Conservation (phyloP, 2,888 invertebrate genomes). For the Argyresthia albistria region DNA sequence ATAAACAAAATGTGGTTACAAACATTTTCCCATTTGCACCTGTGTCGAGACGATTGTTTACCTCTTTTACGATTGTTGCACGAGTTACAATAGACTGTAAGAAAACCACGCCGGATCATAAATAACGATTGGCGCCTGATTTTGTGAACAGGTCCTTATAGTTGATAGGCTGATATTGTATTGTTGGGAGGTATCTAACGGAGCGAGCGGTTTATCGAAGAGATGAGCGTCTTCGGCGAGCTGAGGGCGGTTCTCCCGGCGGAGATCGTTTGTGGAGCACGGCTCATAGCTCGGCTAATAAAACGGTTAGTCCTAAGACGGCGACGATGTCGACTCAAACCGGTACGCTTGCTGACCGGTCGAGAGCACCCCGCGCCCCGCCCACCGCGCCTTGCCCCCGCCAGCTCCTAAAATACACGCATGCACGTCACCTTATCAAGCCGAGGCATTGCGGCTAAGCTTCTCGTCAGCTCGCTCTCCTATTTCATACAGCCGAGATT, state of each 20-base stretch:
- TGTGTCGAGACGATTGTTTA: conserved; percentile 55
- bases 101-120: neutral
- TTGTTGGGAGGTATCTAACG: too few species aligned
- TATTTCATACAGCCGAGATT: conserved; percentile 47
- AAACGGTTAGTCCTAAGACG: conserved; percentile 60
- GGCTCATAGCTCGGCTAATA: conserved; percentile 61
- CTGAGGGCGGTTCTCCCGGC: neutral
- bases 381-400: conserved; percentile 32
- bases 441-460: conserved; percentile 46
- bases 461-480: conserved; percentile 50
- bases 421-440: conserved; percentile 60
- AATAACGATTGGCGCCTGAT: too few species aligned
- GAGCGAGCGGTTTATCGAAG: too few species aligned
- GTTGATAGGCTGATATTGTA: too few species aligned
- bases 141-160: too few species aligned
- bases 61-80: conserved; percentile 19
- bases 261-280: conserved; percentile 56
- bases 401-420: conserved; percentile 58
- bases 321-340: conserved; percentile 53
- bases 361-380: conserved; percentile 17
- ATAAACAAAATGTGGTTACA: conserved; percentile 32
- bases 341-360: conserved; percentile 59
- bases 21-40: conserved; percentile 46
- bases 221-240: neutral
- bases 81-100: neutral